phyloP scores from a whole-genome alignment of 2,113 vertebrate species.

The Xenus cinereus region DNA sequence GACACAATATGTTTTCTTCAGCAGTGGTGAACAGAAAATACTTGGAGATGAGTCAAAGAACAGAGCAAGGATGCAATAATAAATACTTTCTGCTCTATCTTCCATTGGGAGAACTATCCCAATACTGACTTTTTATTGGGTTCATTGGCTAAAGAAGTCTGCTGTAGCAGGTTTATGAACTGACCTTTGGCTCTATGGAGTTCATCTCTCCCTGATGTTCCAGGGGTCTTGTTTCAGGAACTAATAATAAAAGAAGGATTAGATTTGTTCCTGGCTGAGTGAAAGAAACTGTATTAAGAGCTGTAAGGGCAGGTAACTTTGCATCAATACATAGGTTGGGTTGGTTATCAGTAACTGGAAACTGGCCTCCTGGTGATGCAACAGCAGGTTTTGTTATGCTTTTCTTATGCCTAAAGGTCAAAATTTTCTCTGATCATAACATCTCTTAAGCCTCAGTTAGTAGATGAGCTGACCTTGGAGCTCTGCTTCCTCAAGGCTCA shows the following conservation, averaged over 20 bases:
- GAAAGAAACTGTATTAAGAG: neutral
- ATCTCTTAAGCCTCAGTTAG: neutral
- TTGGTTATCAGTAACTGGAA: neutral
- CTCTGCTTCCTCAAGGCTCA: neutral
- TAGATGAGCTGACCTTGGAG: neutral
- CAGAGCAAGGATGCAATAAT: neutral
- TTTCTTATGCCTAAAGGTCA: neutral
- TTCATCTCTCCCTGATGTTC: neutral
- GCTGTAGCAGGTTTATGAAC: neutral
- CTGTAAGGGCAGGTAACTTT: neutral
- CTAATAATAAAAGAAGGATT: neutral
- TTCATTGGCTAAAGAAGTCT: neutral
- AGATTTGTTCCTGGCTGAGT: neutral
- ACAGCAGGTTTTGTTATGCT: neutral
- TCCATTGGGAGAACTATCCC: neutral
- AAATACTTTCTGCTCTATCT: neutral
- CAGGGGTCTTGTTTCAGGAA: neutral
- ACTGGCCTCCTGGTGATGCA: neutral
- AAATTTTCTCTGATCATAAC: neutral
- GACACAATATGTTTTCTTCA: neutral
- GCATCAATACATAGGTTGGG: neutral
- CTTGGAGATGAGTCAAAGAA: neutral
- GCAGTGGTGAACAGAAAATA: neutral
- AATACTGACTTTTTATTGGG: accelerated
- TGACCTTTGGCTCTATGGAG: neutral